Percentiles rank a stretch among this genome's conserved stretches.
Conservation (phyloP, 2,113 vertebrate genomes). For the Anhinga anhinga region DNA sequence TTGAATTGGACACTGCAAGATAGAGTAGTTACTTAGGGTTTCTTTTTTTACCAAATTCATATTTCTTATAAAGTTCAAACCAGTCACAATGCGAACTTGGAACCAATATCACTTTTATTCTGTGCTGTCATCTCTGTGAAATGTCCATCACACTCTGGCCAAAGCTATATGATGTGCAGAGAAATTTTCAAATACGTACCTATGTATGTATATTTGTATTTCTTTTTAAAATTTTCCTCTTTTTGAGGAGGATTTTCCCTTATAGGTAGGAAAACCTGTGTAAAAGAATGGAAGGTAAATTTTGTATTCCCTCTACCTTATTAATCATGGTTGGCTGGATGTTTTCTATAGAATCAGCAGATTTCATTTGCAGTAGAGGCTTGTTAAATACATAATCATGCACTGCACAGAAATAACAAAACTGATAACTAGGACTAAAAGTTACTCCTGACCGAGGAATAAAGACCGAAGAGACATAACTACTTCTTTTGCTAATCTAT, state of each 20-base stretch:
- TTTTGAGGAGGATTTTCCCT: neutral
- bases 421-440: neutral
- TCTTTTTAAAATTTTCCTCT: neutral
- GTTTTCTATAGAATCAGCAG: neutral
- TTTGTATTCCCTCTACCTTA: neutral
- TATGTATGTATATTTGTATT: neutral
- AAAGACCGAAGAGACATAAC: neutral
- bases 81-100: neutral
- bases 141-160: neutral
- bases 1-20: neutral
- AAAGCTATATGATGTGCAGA: neutral
- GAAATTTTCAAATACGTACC: neutral
- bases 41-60: neutral
- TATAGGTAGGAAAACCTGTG: neutral
- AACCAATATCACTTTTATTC: neutral
- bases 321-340: neutral
- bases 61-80: neutral
- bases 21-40: neutral
- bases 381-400: neutral
- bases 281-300: neutral
- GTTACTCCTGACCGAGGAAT: neutral
- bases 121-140: neutral
- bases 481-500: neutral
- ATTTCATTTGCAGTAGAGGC: neutral
- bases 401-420: neutral